Conservation (phyloP, 1,140 invertebrate genomes). For the Drosophila ficusphila region DNA sequence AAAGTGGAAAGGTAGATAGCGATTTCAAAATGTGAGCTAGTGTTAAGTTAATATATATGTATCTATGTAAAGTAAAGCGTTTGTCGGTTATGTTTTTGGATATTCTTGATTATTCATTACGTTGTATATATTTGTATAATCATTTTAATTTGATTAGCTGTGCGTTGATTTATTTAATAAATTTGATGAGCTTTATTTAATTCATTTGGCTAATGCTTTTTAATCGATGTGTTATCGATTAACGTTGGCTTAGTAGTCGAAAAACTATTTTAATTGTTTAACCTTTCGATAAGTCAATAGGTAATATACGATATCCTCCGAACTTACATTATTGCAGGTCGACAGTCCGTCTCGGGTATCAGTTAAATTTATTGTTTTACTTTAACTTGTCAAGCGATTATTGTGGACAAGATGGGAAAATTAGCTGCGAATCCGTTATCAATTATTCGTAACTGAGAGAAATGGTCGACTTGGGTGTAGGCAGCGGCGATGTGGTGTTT, state of each 20-base stretch:
- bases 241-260: constrained; percentile 11
- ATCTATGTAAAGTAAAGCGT: constrained; percentile 45
- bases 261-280: constrained; percentile 4
- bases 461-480: constrained; percentile 74
- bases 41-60: neutral
- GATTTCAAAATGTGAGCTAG: constrained; percentile 20
- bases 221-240: constrained; percentile 20
- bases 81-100: constrained; percentile 12
- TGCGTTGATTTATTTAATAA: constrained; percentile 12
- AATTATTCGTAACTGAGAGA: constrained; percentile 64
- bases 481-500: constrained; percentile 82
- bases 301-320: neutral
- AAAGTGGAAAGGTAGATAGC: constrained; percentile 12
- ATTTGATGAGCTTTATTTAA: constrained; percentile 7
- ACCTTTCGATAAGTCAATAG: constrained; percentile 5
- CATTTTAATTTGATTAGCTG: constrained; percentile 33
- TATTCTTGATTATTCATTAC: constrained; percentile 29
- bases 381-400: neutral
- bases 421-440: constrained; percentile 1
- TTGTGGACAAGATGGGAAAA: neutral
- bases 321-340: constrained; percentile 1
- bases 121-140: constrained; percentile 16
- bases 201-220: constrained; percentile 18
- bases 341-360: neutral
- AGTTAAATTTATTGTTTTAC: neutral